phyloP scores from a whole-genome alignment of 2,797 vertebrate species.

The Phataginus tetradactyla region DNA sequence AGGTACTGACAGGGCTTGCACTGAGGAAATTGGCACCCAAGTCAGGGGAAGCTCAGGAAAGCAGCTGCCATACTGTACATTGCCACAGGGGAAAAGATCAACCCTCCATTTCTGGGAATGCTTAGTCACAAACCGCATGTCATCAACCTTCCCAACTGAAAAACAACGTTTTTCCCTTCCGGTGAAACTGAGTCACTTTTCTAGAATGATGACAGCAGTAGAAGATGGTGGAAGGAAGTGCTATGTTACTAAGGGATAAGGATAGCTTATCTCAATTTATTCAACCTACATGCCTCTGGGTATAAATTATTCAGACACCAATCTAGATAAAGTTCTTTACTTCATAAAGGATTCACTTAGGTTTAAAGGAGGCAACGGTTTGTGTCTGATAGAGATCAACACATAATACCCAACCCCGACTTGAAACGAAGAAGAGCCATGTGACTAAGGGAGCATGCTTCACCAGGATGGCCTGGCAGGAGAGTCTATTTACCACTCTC shows the following conservation, averaged over 20 bases:
- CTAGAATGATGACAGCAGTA: conserved; percentile 39
- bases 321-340: conserved; percentile 54
- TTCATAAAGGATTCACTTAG: conserved; percentile 60
- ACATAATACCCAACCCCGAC: not conserved
- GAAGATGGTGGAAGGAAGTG: conserved; percentile 44
- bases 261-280: conserved; percentile 72
- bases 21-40: conserved; percentile 23
- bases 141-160: conserved; percentile 40
- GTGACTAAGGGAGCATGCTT: not conserved
- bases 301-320: conserved; percentile 55
- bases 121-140: conserved; percentile 45
- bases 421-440: conserved; percentile 19
- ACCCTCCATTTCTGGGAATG: conserved; percentile 7
- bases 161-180: conserved; percentile 51
- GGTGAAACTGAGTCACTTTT: conserved; percentile 73
- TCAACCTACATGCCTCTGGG: conserved; percentile 61
- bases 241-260: conserved; percentile 13
- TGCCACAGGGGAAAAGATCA: conserved; percentile 59
- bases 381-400: conserved; percentile 40
- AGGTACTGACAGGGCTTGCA: not conserved
- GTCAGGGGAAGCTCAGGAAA: conserved; percentile 32
- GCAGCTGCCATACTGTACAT: not conserved
- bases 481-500: not conserved
- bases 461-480: not conserved
- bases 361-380: conserved; percentile 24